A percentile compares a stretch with the other conserved stretches of the same genome.
phyloP scores from a whole-genome alignment of 1,140 invertebrate species.

The Carposina sasakii region DNA sequence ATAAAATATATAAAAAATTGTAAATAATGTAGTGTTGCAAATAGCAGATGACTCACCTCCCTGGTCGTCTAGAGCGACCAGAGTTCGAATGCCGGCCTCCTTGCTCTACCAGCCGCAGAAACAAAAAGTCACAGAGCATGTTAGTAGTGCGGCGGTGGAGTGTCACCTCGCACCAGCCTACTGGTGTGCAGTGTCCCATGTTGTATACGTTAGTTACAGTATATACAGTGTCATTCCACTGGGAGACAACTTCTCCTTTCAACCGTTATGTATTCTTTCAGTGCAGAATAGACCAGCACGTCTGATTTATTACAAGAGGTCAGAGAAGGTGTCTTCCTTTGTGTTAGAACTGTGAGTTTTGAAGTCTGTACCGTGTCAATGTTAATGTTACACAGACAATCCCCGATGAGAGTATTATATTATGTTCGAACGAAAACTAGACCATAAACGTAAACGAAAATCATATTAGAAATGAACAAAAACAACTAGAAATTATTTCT shows the following conservation, averaged over 20 bases:
- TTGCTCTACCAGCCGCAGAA: slow-evolving; percentile 93
- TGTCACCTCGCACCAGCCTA: slow-evolving; percentile 16
- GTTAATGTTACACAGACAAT: slow-evolving; percentile 16
- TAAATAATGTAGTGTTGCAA: slow-evolving; percentile 72
- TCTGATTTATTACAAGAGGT: slow-evolving; percentile 8
- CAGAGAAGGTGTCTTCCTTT: slow-evolving; percentile 36
- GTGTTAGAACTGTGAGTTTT: slow-evolving; percentile 48
- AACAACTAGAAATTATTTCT: slow-evolving; percentile 3
- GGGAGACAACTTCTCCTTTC: slow-evolving; percentile 34
- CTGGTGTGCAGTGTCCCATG: slow-evolving; percentile 30
- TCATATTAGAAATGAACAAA: slow-evolving; percentile 12
- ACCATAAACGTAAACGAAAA: too few relatives aligned
- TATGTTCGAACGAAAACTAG: too few relatives aligned
- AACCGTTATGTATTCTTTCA: too few relatives aligned
- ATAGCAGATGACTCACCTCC: slow-evolving; percentile 90
- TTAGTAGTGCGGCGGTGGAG: slow-evolving; percentile 69
- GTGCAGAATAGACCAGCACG: too few relatives aligned
- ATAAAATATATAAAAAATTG: slow-evolving; percentile 69
- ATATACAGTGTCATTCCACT: slow-evolving; percentile 33
- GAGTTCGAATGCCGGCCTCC: slow-evolving; percentile 98
- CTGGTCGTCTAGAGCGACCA: slow-evolving; percentile 99
- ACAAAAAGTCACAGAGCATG: slow-evolving; percentile 77
- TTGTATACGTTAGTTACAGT: slow-evolving; percentile 24
- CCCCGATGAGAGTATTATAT: too few relatives aligned
- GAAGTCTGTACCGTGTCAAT: slow-evolving; percentile 49